Base-by-base conservation (phyloP, 2,797 vertebrate genomes). In the Pseudotriccus pelzelni region DNA sequence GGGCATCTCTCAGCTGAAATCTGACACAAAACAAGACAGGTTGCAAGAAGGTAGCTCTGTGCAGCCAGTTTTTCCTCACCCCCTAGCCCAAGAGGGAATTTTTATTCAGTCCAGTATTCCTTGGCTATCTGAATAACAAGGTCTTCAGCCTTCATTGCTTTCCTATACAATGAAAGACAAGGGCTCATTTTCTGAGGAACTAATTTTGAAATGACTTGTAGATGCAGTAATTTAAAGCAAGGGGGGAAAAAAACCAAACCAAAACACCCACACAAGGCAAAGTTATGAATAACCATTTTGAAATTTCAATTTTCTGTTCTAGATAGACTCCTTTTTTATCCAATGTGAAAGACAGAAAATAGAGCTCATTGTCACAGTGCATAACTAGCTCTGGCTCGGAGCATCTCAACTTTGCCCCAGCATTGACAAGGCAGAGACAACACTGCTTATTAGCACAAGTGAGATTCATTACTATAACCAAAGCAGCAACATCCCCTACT, bases 391-490 rank as follows among this genome's bases (percentile, higher is more conserved):
- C 21, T 25, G 53, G 34, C 20, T 64, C 55, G 76, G 50, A 89
- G 30, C 55, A 70, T 28, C 69, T n/a, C 0, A 8, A 59, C 75
- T 80, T 63, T 55, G 59, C n/a, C 59, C 52, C 1, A 0, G 60
- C 39, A 24, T 4, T 23, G 3, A 47, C 32, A 76, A 47, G 16
- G 49, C 34, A 78, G 58, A 91, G 60, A 72, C 62, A 86, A 60
- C 7, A 7, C 39, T 72, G 62, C 88, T 86, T 87, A 90, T 93
- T 93, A 96, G 69, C 58, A 47, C 76, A 37, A 85, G 75, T 19
- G 55, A 95, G 69, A 95, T 94, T 93, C 90, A 94, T 74, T 92
- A 59, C 79, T 73, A 5, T 30, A 89, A 81, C 67, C 52, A 84
- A 92, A 95, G 74, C 2, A 90, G 56, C 69, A 90, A 43, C 80